Evolutionary conservation across 2,113 vertebrate species (phyloP).

Genomic region (Triplophysa tibetana): DNA sequence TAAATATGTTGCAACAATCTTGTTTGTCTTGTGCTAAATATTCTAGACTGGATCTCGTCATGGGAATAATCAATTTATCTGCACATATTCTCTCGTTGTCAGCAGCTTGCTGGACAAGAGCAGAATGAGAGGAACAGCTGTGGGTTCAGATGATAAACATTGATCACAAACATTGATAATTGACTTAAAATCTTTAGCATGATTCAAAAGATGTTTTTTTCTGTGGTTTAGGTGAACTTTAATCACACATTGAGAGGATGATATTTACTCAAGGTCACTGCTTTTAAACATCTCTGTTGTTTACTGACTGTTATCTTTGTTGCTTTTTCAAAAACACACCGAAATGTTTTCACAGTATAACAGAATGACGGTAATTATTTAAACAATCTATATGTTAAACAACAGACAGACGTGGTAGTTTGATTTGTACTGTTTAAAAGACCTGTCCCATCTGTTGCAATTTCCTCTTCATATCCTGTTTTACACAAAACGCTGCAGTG

Average conservation of each 20-base stretch:
- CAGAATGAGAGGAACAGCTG: conserved; percentile 8
- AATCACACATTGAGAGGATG: too few species aligned
- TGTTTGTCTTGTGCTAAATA: neutral
- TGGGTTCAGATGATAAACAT: conserved; percentile 7
- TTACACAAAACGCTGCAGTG: neutral
- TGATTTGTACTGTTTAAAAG: neutral
- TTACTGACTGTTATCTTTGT: too few species aligned
- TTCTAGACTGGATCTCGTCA: neutral
- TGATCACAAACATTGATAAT: neutral
- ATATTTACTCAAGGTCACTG: too few species aligned
- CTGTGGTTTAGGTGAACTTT: too few species aligned
- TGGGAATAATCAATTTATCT: conserved; percentile 5
- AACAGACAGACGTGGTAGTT: neutral
- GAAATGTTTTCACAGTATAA: neutral
- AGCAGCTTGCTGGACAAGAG: neutral
- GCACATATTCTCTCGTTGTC: conserved; percentile 25
- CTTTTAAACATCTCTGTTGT: too few species aligned
- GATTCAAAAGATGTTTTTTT: too few species aligned
- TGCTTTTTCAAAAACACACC: too few species aligned
- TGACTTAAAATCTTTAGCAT: neutral
- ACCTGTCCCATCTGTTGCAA: conserved; percentile 5
- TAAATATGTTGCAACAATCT: neutral
- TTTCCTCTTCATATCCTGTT: conserved; percentile 28
- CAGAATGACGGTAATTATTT: neutral
- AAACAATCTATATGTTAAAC: neutral